Base-by-base conservation (phyloP, 2,888 invertebrate genomes). In the Silvanus unidentatus region DNA sequence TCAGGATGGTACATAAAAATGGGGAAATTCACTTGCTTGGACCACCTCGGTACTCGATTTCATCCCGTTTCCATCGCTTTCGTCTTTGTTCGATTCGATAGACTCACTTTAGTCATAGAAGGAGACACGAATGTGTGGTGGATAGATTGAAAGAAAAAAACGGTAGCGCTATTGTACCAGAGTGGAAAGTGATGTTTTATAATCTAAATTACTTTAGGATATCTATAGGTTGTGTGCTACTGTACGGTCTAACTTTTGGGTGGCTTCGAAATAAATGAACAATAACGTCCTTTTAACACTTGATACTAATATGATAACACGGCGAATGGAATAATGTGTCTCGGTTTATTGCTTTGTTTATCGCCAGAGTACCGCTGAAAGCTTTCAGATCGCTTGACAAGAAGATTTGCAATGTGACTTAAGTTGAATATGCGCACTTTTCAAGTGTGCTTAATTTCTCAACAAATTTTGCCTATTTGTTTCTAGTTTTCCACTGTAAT, bases 181-280 rank as follows among this genome's bases (percentile, higher is more conserved):
- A 63, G 63, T 63, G 61, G 60, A 63, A 63, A 63, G 52, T 52
- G 56, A 50, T 63, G 63, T 63, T 55, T 49, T 44, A 43, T 57
- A 58, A 62, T 61, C 61, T 62, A 62, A 63, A 62, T 60, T 56
- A 56, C 53, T 48, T 50, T 51, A 48, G 50, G 52, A 45, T 59
- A 58, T 58, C 58, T 13, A n/a, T 37, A 15, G 48, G 38, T 43
- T 48, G 46, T 51, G 45, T 45, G 59, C 59, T 60, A 60, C 59
- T 54, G 59, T 57, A 51, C 55, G 54, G 53, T 53, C 59, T 56
- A 53, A n/a, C 57, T 47, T 57, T 55, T 60, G 58, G 59, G 59
- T 58, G 58, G 59, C 58, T 57, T 54, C 53, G 56, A 53, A 55
- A 56, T 57, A 58, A 58, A 57, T 53, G 57, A 49, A 58, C 59